These are phyloP conservation scores for Drosophila emarginata DNA, from an alignment of 2,888 invertebrate species.

Conservation along the genomic window DNA sequence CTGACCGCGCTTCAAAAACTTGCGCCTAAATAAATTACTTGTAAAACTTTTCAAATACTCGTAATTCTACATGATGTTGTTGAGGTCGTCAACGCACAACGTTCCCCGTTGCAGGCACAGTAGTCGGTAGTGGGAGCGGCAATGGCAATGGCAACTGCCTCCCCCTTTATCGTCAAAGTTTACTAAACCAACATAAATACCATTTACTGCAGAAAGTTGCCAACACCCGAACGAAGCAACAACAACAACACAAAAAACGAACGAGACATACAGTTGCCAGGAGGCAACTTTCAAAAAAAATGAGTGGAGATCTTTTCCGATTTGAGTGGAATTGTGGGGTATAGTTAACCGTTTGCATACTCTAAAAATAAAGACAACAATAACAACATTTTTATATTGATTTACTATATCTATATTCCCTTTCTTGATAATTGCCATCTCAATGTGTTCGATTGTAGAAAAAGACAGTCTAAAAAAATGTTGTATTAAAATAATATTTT, in stretches of 20 bases:
- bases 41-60: constrained; percentile 77
- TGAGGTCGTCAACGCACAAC: constrained; percentile 72
- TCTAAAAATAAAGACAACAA: not conserved
- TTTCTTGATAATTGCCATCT: too few species aligned
- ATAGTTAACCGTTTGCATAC: not conserved
- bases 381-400: not conserved
- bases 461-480: too few species aligned
- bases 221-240: constrained; percentile 35
- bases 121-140: constrained; percentile 11
- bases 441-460: too few species aligned
- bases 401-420: too few species aligned
- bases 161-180: constrained; percentile 68
- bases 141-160: constrained; percentile 27
- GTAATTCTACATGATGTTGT: constrained; percentile 77
- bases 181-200: constrained; percentile 77
- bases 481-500: too few species aligned
- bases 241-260: constrained; percentile 31
- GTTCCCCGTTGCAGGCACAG: not conserved
- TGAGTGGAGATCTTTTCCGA: constrained; percentile 29
- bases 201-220: constrained; percentile 75
- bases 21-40: constrained; percentile 78
- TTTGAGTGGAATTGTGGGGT: not conserved
- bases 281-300: constrained; percentile 55
- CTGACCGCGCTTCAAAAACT: constrained; percentile 67
- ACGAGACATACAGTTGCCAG: constrained; percentile 26